Base-by-base conservation (phyloP, 2,888 invertebrate species). In the Epirrhoe alternata region DNA sequence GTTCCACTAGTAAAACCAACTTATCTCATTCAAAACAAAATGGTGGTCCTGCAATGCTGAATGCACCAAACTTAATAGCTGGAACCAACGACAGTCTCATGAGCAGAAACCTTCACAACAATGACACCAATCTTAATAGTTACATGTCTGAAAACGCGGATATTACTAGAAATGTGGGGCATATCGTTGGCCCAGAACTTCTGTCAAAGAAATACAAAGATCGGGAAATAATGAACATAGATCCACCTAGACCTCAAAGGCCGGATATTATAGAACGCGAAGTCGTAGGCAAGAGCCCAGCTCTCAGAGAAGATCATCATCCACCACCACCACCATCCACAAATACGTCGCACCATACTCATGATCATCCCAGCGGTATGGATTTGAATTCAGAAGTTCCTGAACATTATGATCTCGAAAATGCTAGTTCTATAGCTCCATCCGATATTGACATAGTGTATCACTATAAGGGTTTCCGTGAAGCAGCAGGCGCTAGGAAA, bases 381-480 rank as follows among this genome's bases (percentile, higher is more conserved):
- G 97, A 97, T 79, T 92, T 97, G 76, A 95, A 95, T 80, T 96
- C 96, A 7, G 97, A 97, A 82, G 94, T 96, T 69, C 97, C 98
- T 0, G 98, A 98, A 84, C 98, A 98, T 85, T 99, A 99, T 83
- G 99, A 99, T 85, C 93, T 99, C 69, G 99, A 99, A 91, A 99
- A 99, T 88, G 98, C 99, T 0, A 98, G 98, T 86, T 98, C 98
- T 0, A 99, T 99, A 75, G 99, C 99, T 0, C 99, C 99, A 0
- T 98, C 98, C 1, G 99, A 99, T 84, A 98, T 98, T 73, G 99
- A 99, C 83, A 97, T 99, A 71, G 98, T 98, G 10, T 98, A 98
- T 80, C 99, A 99, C 86, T 99, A 99, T 84, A 98, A 98, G 92
- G 98, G 97, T 10, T 98, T 97, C 85, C 94, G 98, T 31, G 98